Evolutionary conservation across 1,140 invertebrate genomes (phyloP).

Genomic region (Drosophila mojavensis): DNA sequence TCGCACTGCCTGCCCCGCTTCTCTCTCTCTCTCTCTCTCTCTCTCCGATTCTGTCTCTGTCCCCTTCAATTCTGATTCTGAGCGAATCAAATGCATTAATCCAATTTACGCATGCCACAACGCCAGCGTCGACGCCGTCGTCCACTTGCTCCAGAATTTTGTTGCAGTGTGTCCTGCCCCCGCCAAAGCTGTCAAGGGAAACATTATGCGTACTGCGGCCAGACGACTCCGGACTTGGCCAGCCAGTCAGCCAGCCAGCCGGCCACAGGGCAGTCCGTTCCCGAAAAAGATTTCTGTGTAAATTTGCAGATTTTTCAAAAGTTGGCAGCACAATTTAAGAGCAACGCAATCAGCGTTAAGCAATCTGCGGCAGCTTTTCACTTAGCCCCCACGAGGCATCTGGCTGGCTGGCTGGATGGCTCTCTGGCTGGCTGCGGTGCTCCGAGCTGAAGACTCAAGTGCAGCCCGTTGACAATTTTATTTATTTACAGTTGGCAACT

Average conservation of each 20-base stretch:
- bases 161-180: conserved; percentile 41
- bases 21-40: neutral
- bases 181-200: conserved; percentile 69
- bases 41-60: neutral
- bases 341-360: conserved; percentile 76
- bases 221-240: conserved; percentile 7
- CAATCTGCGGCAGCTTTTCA: conserved; percentile 67
- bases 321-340: conserved; percentile 82
- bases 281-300: conserved; percentile 77
- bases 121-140: conserved; percentile 33
- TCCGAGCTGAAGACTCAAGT: conserved; percentile 40
- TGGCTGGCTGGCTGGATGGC: neutral
- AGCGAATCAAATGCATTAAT: conserved; percentile 79
- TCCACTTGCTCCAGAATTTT: conserved; percentile 73
- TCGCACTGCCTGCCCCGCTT: neutral
- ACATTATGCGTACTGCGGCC: conserved; percentile 10
- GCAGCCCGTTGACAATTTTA: conserved; percentile 77
- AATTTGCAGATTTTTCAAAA: conserved; percentile 78
- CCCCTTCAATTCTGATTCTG: conserved; percentile 17
- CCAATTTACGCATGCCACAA: conserved; percentile 78
- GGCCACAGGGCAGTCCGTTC: conserved; percentile 21
- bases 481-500: conserved; percentile 81
- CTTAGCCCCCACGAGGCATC: conserved; percentile 23
- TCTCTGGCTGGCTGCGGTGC: neutral
- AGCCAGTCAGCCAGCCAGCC: too few species aligned